Evolutionary conservation across 2,888 invertebrate species (phyloP), one percentile per base, ranked within the genome.

Genomic region (Prosopocoilus inquinatus): DNA sequence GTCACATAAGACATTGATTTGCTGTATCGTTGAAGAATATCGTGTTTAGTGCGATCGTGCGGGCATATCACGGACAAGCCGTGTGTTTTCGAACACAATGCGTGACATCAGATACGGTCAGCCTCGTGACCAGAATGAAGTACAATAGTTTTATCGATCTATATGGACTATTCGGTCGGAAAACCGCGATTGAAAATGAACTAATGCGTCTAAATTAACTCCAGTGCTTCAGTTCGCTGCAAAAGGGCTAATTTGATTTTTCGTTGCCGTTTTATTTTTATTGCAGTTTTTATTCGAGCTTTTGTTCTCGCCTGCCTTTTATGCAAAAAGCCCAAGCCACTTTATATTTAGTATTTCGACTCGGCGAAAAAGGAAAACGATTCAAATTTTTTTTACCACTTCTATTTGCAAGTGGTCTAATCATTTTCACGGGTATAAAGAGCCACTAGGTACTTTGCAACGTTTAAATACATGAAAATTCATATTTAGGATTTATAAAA

Each of bases 71-170:
- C 70, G 67, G 68, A 66, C 67, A 63, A 67, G 64, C 67, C 67
- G 68, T 72, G 66, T 73, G 72, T 75, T 73, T 73, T 67, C 70
- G 65, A 71, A 73, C 70, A 74, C 71, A 71, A 71, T 71, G 68
- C 70, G 69, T 71, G 72, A 67, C 67, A 72, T 66, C 68, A 67
- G 71, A 73, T 71, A 72, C 70, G 71, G 69, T 67, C 68, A 63
- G 64, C 64, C 66, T 69, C 74, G 75, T 75, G 74, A 74, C 71
- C 70, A 66, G 74, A 73, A 74, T 74, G 65, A 64, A 63, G 65
- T 63, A 67, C 67, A 70, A 70, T 64, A 60, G 59, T 60, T 61
- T 47, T 66, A 70, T 73, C 70, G 71, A 73, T 71, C 70, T 67
- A 68, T 67, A 59, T 57, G 62, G 62, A 64, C 66, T 65, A 67